These are phyloP conservation scores for Tenualosa thibaudeaui DNA, from an alignment of 2,797 vertebrate species.

Conservation along the genomic window DNA sequence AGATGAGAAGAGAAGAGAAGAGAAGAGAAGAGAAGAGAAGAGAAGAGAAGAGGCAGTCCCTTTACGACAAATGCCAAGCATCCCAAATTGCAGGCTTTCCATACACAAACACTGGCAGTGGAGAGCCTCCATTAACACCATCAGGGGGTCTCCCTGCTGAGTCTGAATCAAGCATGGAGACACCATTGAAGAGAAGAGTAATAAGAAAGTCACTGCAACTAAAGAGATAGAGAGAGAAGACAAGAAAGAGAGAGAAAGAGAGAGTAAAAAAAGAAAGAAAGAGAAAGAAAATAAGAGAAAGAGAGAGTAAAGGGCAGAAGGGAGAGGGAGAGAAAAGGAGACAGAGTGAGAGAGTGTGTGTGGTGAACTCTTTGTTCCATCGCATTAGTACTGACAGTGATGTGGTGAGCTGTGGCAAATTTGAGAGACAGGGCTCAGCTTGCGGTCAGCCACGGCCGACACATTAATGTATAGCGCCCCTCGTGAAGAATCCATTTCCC, in stretches of 20 bases:
- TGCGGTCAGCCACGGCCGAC: constrained; percentile 65
- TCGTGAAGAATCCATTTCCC: constrained; percentile 1
- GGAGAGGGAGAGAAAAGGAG: neutral
- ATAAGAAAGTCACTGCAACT: constrained; percentile 53
- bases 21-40: constrained; percentile 18
- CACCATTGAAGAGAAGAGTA: constrained; percentile 70
- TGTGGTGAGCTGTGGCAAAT: constrained; percentile 67
- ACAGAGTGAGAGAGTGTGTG: neutral
- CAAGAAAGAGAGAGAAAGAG: constrained; percentile 29
- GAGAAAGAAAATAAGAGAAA: neutral
- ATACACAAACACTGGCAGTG: constrained; percentile 46
- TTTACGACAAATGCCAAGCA: constrained; percentile 54
- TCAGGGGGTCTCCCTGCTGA: constrained; percentile 44
- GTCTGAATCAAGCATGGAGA: constrained; percentile 55
- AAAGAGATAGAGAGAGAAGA: constrained; percentile 49
- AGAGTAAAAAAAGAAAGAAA: constrained; percentile 18
- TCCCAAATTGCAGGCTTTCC: constrained; percentile 68
- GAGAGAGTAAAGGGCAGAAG: neutral
- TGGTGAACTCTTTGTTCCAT: neutral
- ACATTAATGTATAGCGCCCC: neutral
- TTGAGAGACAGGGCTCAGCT: constrained; percentile 64
- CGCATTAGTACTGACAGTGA: constrained; percentile 64
- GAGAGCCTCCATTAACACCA: constrained; percentile 47
- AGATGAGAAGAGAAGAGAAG: neutral
- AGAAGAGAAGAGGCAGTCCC: constrained; percentile 39